These are phyloP conservation scores for Mirounga angustirostris DNA, from an alignment of 2,113 vertebrate genomes.

Conservation along the genomic window DNA sequence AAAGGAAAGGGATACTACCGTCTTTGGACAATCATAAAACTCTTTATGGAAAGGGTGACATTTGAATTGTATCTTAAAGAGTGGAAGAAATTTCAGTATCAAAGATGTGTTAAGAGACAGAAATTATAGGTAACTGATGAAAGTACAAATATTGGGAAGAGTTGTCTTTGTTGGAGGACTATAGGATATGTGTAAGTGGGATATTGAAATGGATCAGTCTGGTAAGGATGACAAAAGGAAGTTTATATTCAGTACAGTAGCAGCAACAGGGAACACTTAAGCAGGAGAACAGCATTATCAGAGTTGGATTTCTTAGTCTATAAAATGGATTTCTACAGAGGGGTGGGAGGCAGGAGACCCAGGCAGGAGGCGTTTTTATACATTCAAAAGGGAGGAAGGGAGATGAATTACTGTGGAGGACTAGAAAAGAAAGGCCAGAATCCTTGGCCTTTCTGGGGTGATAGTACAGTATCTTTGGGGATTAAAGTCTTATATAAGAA, in stretches of 20 bases:
- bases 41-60: background rate
- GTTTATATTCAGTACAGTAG: background rate
- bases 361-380: background rate
- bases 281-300: background rate
- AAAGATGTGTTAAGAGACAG: background rate
- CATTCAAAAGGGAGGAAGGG: background rate
- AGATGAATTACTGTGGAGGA: background rate
- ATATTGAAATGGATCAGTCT: background rate
- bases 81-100: background rate
- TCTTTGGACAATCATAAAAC: background rate
- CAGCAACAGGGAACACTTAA: background rate
- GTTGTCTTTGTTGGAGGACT: background rate
- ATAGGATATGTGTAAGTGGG: background rate
- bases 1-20: background rate
- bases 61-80: constrained; percentile 3
- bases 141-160: background rate
- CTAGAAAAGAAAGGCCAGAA: background rate
- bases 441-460: background rate
- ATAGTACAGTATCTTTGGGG: background rate
- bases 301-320: background rate
- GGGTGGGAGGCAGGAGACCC: background rate
- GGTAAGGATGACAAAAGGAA: background rate
- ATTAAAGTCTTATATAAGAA: constrained; percentile 31
- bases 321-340: background rate
- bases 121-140: background rate